phyloP scores from a whole-genome alignment of 2,888 invertebrate genomes.

The Bembecia ichneumoniformis region DNA sequence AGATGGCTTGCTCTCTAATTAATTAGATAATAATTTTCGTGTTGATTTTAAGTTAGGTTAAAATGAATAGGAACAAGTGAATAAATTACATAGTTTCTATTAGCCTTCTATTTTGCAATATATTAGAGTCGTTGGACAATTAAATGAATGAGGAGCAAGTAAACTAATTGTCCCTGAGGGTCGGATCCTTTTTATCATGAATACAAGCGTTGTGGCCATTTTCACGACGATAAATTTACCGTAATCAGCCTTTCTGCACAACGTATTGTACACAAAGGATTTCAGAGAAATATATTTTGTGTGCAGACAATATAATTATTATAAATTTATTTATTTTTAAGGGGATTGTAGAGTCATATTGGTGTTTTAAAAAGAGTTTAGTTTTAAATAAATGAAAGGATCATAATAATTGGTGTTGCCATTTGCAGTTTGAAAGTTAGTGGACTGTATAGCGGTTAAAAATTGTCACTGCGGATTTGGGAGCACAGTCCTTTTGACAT shows the following conservation, averaged over 20 bases:
- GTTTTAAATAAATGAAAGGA: neutral
- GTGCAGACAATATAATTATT: neutral
- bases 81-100: too few relatives aligned
- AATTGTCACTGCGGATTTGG: too few relatives aligned
- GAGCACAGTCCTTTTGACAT: too few relatives aligned
- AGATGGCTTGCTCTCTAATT: too few relatives aligned
- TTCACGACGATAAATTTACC: constrained; percentile 2
- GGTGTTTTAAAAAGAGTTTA: too few relatives aligned
- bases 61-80: too few relatives aligned
- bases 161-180: constrained; percentile 1
- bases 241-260: constrained; percentile 1
- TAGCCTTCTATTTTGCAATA: neutral
- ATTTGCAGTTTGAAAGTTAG: too few relatives aligned
- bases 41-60: too few relatives aligned
- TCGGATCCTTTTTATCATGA: constrained; percentile 1
- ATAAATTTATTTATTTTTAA: neutral
- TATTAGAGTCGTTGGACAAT: neutral
- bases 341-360: too few relatives aligned
- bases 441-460: too few relatives aligned
- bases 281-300: neutral
- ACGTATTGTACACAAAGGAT: neutral
- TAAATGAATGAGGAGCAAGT: constrained; percentile 3
- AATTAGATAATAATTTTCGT: too few relatives aligned
- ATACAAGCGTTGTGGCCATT: constrained; percentile 2
- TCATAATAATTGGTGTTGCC: too few relatives aligned